Evolutionary conservation across 2,113 vertebrate genomes (phyloP).

Genomic region (Ciconia boyciana): DNA sequence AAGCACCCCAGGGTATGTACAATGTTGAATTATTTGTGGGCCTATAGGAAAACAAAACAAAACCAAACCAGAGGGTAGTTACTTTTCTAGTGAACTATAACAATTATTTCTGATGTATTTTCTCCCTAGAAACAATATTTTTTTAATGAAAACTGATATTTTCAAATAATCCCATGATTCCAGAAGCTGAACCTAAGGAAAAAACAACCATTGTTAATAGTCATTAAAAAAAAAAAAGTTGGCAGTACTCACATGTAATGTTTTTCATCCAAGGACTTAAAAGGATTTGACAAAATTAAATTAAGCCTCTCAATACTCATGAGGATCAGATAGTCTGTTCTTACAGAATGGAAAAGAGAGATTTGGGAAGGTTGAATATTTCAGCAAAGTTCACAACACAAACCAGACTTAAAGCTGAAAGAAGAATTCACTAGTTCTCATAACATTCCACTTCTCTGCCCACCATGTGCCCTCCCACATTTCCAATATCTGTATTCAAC

Average conservation of each 20-base stretch:
- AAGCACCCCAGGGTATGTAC: accelerated
- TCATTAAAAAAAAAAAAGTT: not conserved
- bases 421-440: not conserved
- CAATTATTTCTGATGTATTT: not conserved
- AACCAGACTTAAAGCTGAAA: not conserved
- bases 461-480: not conserved
- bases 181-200: not conserved
- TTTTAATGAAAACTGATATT: not conserved
- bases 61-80: not conserved
- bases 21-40: not conserved
- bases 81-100: not conserved
- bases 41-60: not conserved
- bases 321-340: not conserved
- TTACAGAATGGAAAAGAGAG: not conserved
- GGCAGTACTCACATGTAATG: not conserved
- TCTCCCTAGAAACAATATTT: not conserved
- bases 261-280: not conserved
- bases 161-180: not conserved
- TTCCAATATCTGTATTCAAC: not conserved
- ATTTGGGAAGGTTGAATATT: not conserved
- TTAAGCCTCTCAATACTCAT: not conserved
- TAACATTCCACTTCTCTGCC: not conserved
- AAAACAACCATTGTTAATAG: not conserved
- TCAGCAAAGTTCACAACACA: not conserved
- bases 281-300: conserved; percentile 18